phyloP scores from a whole-genome alignment of 2,113 vertebrate genomes.

The Rousettus leschenaultii region DNA sequence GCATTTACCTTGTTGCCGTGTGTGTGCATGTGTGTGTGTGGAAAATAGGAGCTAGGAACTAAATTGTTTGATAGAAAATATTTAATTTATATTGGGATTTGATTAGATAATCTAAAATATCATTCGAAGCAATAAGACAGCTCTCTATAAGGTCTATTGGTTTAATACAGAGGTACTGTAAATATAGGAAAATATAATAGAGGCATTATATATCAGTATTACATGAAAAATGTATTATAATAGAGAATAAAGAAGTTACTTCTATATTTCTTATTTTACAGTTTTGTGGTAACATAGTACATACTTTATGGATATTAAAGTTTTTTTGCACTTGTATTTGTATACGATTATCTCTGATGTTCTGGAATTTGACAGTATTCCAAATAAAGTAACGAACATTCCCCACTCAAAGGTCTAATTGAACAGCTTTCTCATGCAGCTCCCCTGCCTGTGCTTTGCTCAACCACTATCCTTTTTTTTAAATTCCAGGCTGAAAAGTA shows the following conservation, averaged over 20 bases:
- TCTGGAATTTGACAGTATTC: conserved; percentile 1
- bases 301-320: not conserved
- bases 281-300: not conserved
- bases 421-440: not conserved
- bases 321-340: not conserved
- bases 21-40: not conserved
- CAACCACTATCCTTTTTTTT: not conserved
- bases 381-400: not conserved
- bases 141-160: not conserved
- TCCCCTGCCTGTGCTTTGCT: not conserved
- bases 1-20: not conserved
- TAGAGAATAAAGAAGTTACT: conserved; percentile 2
- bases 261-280: conserved; percentile 1
- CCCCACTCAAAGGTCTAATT: not conserved
- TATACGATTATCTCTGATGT: not conserved
- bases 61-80: conserved; percentile 14
- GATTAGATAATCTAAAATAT: not conserved
- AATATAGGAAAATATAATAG: not conserved
- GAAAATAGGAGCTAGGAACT: not conserved
- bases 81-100: not conserved
- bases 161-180: not conserved
- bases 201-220: not conserved
- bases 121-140: not conserved
- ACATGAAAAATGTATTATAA: not conserved
- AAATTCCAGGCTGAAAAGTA: conserved; percentile 18